These are phyloP conservation scores for Anolis sagrei DNA, from an alignment of 2,113 vertebrate genomes.

Conservation along the genomic window DNA sequence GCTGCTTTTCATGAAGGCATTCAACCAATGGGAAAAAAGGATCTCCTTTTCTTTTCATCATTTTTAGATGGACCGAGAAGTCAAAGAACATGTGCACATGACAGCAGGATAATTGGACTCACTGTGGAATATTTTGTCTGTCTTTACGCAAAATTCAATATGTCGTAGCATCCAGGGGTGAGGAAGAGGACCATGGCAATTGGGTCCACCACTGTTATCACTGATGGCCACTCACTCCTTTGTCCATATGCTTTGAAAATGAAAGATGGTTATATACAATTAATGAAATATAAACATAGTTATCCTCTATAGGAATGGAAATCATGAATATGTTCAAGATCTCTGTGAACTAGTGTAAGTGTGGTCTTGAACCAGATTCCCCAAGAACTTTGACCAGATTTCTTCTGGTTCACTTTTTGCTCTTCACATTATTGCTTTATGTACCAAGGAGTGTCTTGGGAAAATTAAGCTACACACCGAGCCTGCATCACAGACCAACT, in stretches of 20 bases:
- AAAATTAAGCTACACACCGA: not conserved
- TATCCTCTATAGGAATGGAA: too few relatives aligned
- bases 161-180: not conserved
- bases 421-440: constrained; percentile 1
- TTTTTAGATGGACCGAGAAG: not conserved
- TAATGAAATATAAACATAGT: too few relatives aligned
- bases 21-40: not conserved
- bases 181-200: too few relatives aligned
- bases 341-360: too few relatives aligned
- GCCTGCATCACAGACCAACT: not conserved
- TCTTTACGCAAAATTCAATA: not conserved
- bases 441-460: constrained; percentile 6
- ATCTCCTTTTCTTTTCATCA: not conserved
- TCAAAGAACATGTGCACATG: not conserved
- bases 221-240: too few relatives aligned
- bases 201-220: not conserved
- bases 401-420: not conserved
- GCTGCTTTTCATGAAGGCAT: not conserved
- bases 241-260: too few relatives aligned
- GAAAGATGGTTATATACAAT: too few relatives aligned
- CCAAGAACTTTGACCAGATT: not conserved
- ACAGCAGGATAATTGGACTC: too few relatives aligned
- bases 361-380: not conserved
- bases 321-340: too few relatives aligned
- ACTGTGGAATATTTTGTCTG: not conserved